Evolutionary conservation across 1,140 invertebrate species (phyloP).

Genomic region (Tyrophagus putrescentiae): DNA sequence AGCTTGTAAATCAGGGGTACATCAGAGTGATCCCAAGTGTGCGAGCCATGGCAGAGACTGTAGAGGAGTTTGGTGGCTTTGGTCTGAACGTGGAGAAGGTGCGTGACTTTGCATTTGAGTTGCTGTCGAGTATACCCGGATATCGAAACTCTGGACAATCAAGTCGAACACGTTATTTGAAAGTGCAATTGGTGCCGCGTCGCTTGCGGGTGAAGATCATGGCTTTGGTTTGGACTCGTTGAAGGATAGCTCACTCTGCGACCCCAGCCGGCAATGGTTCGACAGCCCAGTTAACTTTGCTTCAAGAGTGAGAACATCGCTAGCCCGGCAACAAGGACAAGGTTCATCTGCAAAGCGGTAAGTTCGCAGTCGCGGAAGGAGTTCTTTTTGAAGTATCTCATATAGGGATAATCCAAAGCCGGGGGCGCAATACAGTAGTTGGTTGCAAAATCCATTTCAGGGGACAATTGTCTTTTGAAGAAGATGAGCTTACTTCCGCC

Average conservation of each 20-base stretch:
- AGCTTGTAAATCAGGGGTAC: background rate
- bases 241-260: constrained; percentile 8
- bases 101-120: constrained; percentile 2
- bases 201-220: background rate
- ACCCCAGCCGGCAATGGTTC: constrained; percentile 8
- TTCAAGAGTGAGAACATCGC: background rate
- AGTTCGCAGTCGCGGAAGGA: constrained; percentile 4
- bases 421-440: constrained; percentile 19
- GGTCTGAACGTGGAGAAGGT: background rate
- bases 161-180: background rate
- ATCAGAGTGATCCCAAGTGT: constrained; percentile 6
- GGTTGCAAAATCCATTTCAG: no score
- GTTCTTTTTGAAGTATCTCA: background rate
- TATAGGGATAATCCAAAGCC: constrained; percentile 20
- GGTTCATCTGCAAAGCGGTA: constrained; percentile 19
- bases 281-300: background rate
- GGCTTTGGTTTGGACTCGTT: constrained; percentile 11
- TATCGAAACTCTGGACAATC: background rate
- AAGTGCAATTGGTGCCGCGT: background rate
- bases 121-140: constrained; percentile 7
- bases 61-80: background rate
- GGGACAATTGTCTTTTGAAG: no score
- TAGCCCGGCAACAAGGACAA: background rate
- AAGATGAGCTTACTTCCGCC: no score
- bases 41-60: background rate